Evolutionary conservation across 2,888 invertebrate species (phyloP), one percentile per base, ranked within the genome.

Genomic region (Mycalesis mineus): DNA sequence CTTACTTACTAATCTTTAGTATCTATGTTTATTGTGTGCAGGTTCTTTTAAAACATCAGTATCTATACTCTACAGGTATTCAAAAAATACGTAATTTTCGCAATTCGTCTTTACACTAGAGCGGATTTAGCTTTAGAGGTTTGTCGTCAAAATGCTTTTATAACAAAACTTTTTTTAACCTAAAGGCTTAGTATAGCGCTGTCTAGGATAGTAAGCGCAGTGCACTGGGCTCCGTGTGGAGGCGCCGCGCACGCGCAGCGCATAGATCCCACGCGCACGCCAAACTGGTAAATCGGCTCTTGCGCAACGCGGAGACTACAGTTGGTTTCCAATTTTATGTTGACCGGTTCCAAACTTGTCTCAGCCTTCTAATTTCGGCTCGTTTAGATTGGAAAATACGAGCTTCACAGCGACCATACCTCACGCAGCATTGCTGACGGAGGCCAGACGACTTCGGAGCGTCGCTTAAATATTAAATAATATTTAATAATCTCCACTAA

Each of bases 261-360:
- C 82, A 78, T 76, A 80, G 85, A 79, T 82, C 87, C 86, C 88
- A 86, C 85, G 85, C 71, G 58, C 68, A 83, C 80, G 82, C 79
- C 77, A 80, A 86, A 84, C 87, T 80, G 84, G 88, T 84, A 79
- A 76, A 73, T 74, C 84, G 74, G 71, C 81, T 80, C 80, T 88
- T 88, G 87, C 86, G 88, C 89, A 89, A 89, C 84, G 67, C 72
- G 71, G 75, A 80, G 75, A 82, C 86, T 82, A 87, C 86, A 85
- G 80, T 87, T 83, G 86, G 88, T 88, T 88, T 88, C 87, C 88
- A 88, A 89, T 88, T 88, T 89, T 88, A 88, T 88, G 88, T 89
- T 88, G 88, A 89, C 88, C 88, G 88, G 88, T 89, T 88, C 78
- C 77, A 68, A 82, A 86, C 80, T 84, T 81, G 88, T 85, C 84